These are phyloP conservation scores for Epirrhoe alternata DNA, from an alignment of 2,888 invertebrate genomes.

Conservation along the genomic window DNA sequence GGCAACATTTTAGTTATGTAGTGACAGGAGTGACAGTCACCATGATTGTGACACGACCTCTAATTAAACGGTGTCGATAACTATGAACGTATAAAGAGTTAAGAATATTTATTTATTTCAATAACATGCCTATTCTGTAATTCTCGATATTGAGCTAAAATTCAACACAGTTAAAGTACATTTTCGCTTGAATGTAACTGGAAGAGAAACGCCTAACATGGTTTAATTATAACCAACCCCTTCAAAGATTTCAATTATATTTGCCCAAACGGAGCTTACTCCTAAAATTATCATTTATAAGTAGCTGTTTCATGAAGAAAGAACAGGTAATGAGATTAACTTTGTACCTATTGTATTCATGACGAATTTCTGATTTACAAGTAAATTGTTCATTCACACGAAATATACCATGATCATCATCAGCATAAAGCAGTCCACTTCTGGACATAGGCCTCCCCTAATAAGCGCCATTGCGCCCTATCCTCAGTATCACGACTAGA, in stretches of 20 bases:
- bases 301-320: constrained; percentile 9
- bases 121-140: not conserved
- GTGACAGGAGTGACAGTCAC: no score
- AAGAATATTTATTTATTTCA: no score
- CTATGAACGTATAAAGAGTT: no score
- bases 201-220: not conserved
- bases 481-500: no score
- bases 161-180: not conserved
- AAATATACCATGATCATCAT: no score
- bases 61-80: no score
- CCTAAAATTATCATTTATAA: constrained; percentile 47
- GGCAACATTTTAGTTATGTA: no score
- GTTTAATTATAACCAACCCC: constrained; percentile 63
- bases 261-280: constrained; percentile 54
- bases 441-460: no score
- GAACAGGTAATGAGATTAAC: not conserved
- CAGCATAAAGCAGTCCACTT: no score
- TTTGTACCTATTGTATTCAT: not conserved
- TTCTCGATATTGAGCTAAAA: not conserved
- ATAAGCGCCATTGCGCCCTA: no score
- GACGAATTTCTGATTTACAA: not conserved
- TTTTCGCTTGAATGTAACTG: not conserved
- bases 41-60: no score
- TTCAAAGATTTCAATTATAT: constrained; percentile 74
- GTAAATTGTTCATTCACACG: no score